Conservation (phyloP, 2,113 vertebrate genomes). For the Talpa occidentalis region DNA sequence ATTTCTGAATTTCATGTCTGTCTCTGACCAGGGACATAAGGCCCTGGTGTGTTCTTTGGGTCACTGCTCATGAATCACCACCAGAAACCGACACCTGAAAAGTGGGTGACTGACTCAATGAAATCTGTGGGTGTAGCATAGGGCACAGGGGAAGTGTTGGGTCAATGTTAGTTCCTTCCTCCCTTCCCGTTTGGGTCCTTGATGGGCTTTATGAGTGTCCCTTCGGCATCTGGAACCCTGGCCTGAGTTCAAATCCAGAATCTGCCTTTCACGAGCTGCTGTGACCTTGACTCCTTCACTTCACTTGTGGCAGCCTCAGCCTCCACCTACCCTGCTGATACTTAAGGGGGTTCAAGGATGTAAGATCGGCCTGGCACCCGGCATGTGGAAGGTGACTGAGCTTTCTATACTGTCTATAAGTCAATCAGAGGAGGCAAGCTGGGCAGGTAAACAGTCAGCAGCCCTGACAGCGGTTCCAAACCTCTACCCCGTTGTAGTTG, state of each 20-base stretch:
- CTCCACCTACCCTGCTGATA: neutral
- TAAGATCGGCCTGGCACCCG: neutral
- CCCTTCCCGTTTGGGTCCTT: neutral
- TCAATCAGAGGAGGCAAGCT: neutral
- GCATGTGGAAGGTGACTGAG: neutral
- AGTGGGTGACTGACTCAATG: no score
- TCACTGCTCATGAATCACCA: neutral
- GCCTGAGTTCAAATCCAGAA: neutral
- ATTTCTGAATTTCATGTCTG: neutral
- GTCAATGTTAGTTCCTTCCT: neutral
- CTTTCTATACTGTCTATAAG: neutral
- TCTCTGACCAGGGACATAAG: neutral
- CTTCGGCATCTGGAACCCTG: neutral
- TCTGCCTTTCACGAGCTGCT: neutral
- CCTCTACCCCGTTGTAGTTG: neutral
- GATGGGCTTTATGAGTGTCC: neutral
- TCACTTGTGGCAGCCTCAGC: neutral
- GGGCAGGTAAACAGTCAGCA: neutral
- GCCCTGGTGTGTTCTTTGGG: neutral
- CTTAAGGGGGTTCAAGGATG: neutral
- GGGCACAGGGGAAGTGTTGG: neutral
- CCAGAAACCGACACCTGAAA: rapidly evolving
- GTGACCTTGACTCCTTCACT: neutral
- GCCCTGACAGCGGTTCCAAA: neutral
- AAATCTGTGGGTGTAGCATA: rapidly evolving